These are phyloP conservation scores for Drosophila siamana DNA, from an alignment of 2,888 invertebrate species.

Conservation along the genomic window DNA sequence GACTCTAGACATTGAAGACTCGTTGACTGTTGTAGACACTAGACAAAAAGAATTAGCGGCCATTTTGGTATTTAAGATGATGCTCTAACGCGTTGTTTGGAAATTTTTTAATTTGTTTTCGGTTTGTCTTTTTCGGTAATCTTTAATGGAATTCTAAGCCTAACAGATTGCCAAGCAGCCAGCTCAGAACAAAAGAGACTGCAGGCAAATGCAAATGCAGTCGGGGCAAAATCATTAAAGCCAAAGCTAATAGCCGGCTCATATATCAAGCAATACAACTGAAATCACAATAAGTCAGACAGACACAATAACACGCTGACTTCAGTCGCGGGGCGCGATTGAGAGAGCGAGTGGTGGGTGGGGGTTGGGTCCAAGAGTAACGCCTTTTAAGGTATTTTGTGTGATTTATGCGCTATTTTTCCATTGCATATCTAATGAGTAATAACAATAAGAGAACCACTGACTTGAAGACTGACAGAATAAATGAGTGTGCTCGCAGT, in stretches of 20 bases:
- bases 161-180: constrained; percentile 35
- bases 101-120: constrained; percentile 55
- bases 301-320: constrained; percentile 25
- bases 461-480: constrained; percentile 18
- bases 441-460: constrained; percentile 28
- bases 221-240: constrained; percentile 60
- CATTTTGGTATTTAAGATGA: constrained; percentile 57
- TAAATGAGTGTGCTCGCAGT: constrained; percentile 2
- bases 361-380: constrained; percentile 21
- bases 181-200: constrained; percentile 33
- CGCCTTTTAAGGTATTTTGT: constrained; percentile 33
- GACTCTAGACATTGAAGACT: constrained; percentile 7
- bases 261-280: constrained; percentile 52
- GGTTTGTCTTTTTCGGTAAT: constrained; percentile 31
- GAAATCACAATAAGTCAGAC: constrained; percentile 27
- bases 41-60: constrained; percentile 47
- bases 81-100: constrained; percentile 42
- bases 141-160: constrained; percentile 46
- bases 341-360: not conserved
- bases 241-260: constrained; percentile 59
- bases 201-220: constrained; percentile 51
- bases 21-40: constrained; percentile 7
- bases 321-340: not conserved
- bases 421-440: constrained; percentile 63
- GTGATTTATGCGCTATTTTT: constrained; percentile 66